Percentiles rank a stretch among this genome's conserved stretches.
Evolutionary conservation across 1,140 invertebrate species (phyloP).

Genomic region (Sipha flava): DNA sequence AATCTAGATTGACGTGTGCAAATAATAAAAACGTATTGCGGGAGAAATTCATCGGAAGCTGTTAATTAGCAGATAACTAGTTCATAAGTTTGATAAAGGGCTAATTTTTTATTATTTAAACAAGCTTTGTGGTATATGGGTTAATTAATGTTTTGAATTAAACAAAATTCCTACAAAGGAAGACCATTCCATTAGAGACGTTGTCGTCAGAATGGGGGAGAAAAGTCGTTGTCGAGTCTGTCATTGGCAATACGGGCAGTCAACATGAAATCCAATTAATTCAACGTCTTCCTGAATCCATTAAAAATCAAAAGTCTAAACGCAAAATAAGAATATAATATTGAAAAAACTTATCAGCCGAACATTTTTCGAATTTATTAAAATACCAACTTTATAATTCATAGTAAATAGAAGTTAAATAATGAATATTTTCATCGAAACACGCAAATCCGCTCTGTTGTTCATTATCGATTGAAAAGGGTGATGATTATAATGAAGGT

Average conservation of each 20-base stretch:
- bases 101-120: slow-evolving; percentile 23
- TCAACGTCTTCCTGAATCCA: background rate
- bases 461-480: background rate
- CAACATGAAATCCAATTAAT: background rate
- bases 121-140: background rate
- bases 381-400: background rate
- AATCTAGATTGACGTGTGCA: background rate
- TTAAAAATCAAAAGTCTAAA: background rate
- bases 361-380: background rate
- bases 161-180: slow-evolving; percentile 6
- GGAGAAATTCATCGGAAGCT: background rate
- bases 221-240: background rate
- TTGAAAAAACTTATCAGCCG: background rate
- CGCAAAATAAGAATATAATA: background rate
- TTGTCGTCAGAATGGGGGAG: background rate
- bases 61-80: slow-evolving; percentile 28
- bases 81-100: slow-evolving; percentile 1
- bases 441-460: background rate
- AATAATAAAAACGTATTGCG: background rate
- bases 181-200: slow-evolving; percentile 12
- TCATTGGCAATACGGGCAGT: slow-evolving; percentile 17
- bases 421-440: background rate
- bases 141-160: slow-evolving; percentile 21
- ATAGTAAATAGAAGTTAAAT: background rate
- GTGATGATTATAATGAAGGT: background rate